Percentiles rank a stretch among this genome's conserved stretches.
Conservation (phyloP, 2,797 vertebrate genomes). For the Poecilia velifera region DNA sequence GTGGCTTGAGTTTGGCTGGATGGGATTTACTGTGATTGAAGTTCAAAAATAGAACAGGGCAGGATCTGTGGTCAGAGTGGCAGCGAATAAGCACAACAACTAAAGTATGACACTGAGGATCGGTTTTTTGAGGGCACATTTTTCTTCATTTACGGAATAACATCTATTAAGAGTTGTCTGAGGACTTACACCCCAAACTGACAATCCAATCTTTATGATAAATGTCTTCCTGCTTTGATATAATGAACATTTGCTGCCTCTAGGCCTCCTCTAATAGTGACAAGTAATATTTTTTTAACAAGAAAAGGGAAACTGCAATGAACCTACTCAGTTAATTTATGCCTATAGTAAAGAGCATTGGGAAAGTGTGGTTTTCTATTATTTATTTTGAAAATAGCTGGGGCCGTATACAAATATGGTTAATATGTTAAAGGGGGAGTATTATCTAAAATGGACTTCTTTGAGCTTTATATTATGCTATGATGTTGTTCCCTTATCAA, state of each 20-base stretch:
- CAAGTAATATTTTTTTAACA: constrained; percentile 34
- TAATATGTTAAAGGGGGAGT: neutral
- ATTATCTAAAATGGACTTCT: too few species aligned
- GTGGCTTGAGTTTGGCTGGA: constrained; percentile 26
- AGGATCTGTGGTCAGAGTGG: constrained; percentile 41
- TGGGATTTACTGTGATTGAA: constrained; percentile 31
- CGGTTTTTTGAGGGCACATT: constrained; percentile 22
- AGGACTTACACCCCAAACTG: constrained; percentile 26
- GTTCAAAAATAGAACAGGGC: constrained; percentile 48
- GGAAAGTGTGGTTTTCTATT: neutral
- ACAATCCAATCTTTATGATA: constrained; percentile 48
- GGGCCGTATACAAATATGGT: neutral
- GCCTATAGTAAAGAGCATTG: constrained; percentile 2
- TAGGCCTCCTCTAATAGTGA: constrained; percentile 39
- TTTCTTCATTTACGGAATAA: constrained; percentile 29
- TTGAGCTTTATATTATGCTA: too few species aligned
- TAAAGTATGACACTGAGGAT: constrained; percentile 9
- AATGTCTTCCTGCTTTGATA: constrained; percentile 44
- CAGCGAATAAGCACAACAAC: constrained; percentile 34
- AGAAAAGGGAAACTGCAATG: constrained; percentile 23
- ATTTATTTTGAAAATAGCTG: neutral
- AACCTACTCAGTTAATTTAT: constrained; percentile 14
- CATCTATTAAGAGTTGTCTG: constrained; percentile 33
- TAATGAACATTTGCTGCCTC: constrained; percentile 49
- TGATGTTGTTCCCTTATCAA: too few species aligned